Percentiles rank a stretch among this genome's conserved stretches.
phyloP scores from a whole-genome alignment of 2,888 invertebrate species.

The Torymus auratus region DNA sequence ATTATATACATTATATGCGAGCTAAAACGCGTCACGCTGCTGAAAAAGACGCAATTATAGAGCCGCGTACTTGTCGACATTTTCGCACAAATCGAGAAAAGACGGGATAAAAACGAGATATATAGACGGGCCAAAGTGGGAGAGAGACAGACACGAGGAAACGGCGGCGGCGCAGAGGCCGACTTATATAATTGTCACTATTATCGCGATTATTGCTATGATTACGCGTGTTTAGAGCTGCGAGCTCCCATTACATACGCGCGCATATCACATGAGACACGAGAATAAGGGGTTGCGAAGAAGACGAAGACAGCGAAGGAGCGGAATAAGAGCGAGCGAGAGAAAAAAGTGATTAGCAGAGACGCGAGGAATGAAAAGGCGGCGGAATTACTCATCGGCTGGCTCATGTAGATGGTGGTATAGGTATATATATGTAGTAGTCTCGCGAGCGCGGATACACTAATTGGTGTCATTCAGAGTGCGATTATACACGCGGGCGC shows the following conservation, averaged over 20 bases:
- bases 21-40: not conserved
- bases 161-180: not conserved
- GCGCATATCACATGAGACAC: not conserved
- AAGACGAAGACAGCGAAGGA: not conserved
- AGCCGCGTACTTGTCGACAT: not conserved
- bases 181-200: slow-evolving; percentile 39
- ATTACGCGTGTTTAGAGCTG: slow-evolving; percentile 26
- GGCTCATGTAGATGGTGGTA: slow-evolving; percentile 42
- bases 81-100: not conserved
- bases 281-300: slow-evolving; percentile 4
- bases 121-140: too few species aligned
- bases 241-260: slow-evolving; percentile 16
- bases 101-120: not conserved
- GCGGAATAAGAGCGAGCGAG: not conserved
- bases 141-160: too few species aligned
- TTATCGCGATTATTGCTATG: slow-evolving; percentile 49
- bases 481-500: slow-evolving; percentile 42
- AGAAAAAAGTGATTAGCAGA: slow-evolving; percentile 54
- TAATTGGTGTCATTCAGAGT: slow-evolving; percentile 74
- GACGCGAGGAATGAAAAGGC: slow-evolving; percentile 52
- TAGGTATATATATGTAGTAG: too few species aligned
- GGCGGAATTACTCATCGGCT: slow-evolving; percentile 25
- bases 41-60: not conserved
- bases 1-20: not conserved
- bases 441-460: slow-evolving; percentile 65